Evolutionary conservation across 2,888 invertebrate species (phyloP), one percentile per base, ranked within the genome.

Genomic region (Aquatica leii): DNA sequence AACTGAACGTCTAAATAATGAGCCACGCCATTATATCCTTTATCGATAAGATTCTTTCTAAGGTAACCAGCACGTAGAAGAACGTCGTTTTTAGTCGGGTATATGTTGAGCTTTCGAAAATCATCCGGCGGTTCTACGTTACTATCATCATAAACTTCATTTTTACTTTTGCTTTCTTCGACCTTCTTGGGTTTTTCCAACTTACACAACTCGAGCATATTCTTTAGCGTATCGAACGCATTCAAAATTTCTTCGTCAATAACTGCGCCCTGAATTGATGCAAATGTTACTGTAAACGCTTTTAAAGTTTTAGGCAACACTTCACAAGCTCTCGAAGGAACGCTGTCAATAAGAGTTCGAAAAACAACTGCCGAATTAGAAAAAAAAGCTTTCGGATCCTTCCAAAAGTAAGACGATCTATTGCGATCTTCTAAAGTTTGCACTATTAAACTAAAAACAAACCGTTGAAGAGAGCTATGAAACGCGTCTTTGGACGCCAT

Each of bases 1-100:
- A 92, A 93, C 70, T 94, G 93, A n/a, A 89, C 82, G 71, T 92
- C 90, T 17, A 95, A 81, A 76, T 95, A 95, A 73, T 93, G 88
- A 46, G 89, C 84, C 0, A 89, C 83, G 74, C 84, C 84, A 0
- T 82, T 74, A 76, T 91, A 94, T 0, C 84, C 82, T 14, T 90
- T 91, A 46, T 85, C 78, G 0, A 85, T 78, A 55, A 88, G 85
- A 74, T 88, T 90, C 0, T 85, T 84, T n/a, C 86, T 80, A 17
- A 88, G 70, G 73, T 84, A 86, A 0, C 82, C 80, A 12, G 72
- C 67, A 2, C 69, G 58, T 17, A 66, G 69, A 1, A 76, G 69
- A 18, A 84, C 70, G 18, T 84, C 84, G 11, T 79, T 76, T 0
- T 82, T 71, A 0, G 81, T 81, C 0, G 90, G 84, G 71, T 86